Evolutionary conservation across 1,140 invertebrate species (phyloP).

Genomic region (Drosophila seguyi): DNA sequence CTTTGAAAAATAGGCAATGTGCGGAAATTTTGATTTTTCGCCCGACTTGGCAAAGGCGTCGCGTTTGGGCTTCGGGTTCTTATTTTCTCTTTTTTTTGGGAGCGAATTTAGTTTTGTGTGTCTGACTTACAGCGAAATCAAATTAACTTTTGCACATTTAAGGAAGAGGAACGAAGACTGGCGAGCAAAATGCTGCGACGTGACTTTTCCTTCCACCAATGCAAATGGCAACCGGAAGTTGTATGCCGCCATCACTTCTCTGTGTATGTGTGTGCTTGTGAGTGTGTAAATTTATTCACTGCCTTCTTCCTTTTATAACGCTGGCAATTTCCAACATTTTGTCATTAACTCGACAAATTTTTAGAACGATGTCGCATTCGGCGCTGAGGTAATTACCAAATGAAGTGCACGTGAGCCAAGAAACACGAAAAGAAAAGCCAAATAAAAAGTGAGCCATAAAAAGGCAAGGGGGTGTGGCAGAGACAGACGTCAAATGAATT

Average conservation of each 20-base stretch:
- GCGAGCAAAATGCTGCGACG: conserved; percentile 61
- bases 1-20: conserved; percentile 77
- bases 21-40: conserved; percentile 84
- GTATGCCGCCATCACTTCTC: conserved; percentile 16
- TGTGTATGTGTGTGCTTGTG: conserved; percentile 12
- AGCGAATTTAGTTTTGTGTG: conserved; percentile 52
- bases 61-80: conserved; percentile 6
- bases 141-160: conserved; percentile 78
- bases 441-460: conserved; percentile 43
- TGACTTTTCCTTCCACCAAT: conserved; percentile 39
- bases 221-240: conserved; percentile 57
- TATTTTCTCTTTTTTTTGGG: background rate
- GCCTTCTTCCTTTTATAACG: conserved; percentile 54
- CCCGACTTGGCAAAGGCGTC: conserved; percentile 66
- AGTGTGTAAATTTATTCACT: conserved; percentile 49
- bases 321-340: conserved; percentile 63
- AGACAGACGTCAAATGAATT: conserved; percentile 54
- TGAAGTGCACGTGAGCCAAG: conserved; percentile 57
- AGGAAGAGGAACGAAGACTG: conserved; percentile 14
- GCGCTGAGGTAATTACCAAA: conserved; percentile 66
- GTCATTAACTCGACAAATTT: conserved; percentile 80
- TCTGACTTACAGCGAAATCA: conserved; percentile 74
- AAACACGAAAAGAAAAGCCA: conserved; percentile 17
- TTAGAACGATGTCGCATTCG: conserved; percentile 61
- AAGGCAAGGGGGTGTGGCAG: background rate